phyloP scores from a whole-genome alignment of 2,797 vertebrate species.

The Cephalopachus bancanus region DNA sequence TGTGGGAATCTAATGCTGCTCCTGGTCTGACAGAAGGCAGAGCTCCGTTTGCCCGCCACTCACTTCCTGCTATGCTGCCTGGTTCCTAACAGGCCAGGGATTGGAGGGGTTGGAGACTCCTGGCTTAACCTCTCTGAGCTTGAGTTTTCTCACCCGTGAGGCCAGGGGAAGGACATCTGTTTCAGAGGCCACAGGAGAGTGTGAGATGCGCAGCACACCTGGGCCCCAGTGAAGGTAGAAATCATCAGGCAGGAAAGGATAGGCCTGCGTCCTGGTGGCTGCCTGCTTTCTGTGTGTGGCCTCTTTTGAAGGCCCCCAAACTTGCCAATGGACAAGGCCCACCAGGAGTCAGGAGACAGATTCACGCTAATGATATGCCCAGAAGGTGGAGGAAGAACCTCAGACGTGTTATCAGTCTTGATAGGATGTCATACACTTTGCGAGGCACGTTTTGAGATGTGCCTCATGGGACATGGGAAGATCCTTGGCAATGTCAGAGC shows the following conservation, averaged over 20 bases:
- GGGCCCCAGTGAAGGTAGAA: background rate
- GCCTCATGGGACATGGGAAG: background rate
- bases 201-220: background rate
- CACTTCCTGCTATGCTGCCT: too few species aligned
- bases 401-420: background rate
- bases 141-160: background rate
- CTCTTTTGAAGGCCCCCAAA: background rate
- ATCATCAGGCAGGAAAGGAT: background rate
- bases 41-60: too few species aligned
- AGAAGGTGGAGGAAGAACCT: background rate
- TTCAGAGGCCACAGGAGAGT: background rate
- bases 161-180: background rate
- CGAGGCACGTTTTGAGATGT: background rate
- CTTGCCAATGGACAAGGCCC: background rate
- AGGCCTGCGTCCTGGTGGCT: background rate
- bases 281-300: background rate
- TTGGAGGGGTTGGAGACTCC: too few species aligned
- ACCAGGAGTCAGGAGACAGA: background rate
- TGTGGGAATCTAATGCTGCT: too few species aligned
- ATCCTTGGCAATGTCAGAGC: rapidly evolving
- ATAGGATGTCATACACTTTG: background rate
- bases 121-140: background rate
- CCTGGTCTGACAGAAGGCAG: too few species aligned
- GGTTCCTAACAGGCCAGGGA: too few species aligned
- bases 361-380: background rate